A percentile compares a stretch with the other conserved stretches of the same genome.
phyloP scores from a whole-genome alignment of 2,888 invertebrate species.

The Cerastoderma edule region DNA sequence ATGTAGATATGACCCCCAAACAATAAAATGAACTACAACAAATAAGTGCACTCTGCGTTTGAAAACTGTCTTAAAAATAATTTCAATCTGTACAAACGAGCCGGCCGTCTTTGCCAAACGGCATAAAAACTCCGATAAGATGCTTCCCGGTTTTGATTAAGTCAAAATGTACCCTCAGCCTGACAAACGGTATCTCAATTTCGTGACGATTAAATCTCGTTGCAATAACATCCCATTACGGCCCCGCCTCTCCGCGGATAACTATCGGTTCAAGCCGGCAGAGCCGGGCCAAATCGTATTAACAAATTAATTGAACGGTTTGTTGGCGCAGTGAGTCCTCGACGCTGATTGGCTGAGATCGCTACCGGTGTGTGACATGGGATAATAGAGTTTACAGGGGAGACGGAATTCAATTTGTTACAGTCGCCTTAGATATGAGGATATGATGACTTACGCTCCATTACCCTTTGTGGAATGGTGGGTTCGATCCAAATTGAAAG shows the following conservation, averaged over 20 bases:
- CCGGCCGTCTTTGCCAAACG: background rate
- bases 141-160: constrained; percentile 12
- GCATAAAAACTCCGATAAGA: constrained; percentile 5
- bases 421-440: constrained; percentile 11
- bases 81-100: constrained; percentile 6
- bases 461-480: too few relatives aligned
- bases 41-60: too few relatives aligned
- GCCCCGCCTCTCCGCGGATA: constrained; percentile 41
- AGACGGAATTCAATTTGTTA: constrained; percentile 23
- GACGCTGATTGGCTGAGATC: constrained; percentile 59
- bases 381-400: constrained; percentile 34
- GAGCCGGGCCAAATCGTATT: constrained; percentile 66
- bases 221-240: constrained; percentile 29
- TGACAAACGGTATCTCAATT: constrained; percentile 23
- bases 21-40: too few relatives aligned
- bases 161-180: constrained; percentile 13
- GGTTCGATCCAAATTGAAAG: too few relatives aligned
- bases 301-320: constrained; percentile 75
- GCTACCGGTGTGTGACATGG: constrained; percentile 18
- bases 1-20: too few relatives aligned
- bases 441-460: constrained; percentile 11
- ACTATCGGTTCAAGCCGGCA: constrained; percentile 50
- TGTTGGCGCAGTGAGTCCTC: constrained; percentile 50
- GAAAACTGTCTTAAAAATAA: background rate
- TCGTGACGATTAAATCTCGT: constrained; percentile 32